Conservation (phyloP, 2,888 invertebrate genomes). For the Sepioteuthis lessoniana region DNA sequence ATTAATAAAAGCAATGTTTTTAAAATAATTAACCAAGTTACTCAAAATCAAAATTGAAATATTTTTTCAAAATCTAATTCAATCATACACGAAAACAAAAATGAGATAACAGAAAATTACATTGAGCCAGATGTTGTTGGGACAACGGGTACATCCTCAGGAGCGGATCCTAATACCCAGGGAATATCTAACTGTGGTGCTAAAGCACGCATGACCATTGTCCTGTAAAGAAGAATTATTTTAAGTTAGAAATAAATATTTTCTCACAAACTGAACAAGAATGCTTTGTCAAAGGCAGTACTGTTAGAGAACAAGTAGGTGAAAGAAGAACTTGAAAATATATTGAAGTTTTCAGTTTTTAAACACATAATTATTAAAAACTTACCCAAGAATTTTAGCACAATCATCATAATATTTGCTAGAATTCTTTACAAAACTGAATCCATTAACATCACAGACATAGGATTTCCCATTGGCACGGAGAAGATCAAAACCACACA, state of each 20-base stretch:
- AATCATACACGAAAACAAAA: background rate
- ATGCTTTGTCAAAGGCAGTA: background rate
- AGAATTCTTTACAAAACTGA: conserved; percentile 99
- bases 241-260: background rate
- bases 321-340: background rate
- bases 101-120: conserved; percentile 73
- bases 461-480: conserved; percentile 98
- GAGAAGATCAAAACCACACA: conserved; percentile 98
- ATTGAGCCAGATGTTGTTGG: conserved; percentile 99
- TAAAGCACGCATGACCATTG: conserved; percentile 95
- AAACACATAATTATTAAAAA: background rate
- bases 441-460: conserved; percentile 99
- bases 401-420: conserved; percentile 99
- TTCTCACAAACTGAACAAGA: background rate
- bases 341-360: background rate
- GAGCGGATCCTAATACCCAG: conserved; percentile 84
- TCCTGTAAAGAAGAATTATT: conserved; percentile 75
- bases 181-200: conserved; percentile 97
- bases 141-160: conserved; percentile 98
- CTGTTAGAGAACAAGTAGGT: background rate
- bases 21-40: background rate
- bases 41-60: too few species aligned
- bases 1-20: background rate
- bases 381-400: conserved; percentile 85
- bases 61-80: too few species aligned